Conservation (phyloP, 1,140 invertebrate species). For the Calosoma granatense region DNA sequence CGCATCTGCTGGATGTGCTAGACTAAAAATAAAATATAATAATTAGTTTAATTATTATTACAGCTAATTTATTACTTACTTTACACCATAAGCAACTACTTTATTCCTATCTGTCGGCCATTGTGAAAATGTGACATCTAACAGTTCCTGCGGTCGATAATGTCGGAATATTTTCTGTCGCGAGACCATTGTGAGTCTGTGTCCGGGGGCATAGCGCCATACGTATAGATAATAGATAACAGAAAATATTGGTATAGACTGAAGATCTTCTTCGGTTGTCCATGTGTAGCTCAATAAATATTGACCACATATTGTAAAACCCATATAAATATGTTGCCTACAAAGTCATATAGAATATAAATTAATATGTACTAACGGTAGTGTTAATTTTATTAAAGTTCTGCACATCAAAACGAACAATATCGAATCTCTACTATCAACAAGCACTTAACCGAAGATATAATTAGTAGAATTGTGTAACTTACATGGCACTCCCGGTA, state of each 20-base stretch:
- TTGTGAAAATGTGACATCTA: slow-evolving; percentile 31
- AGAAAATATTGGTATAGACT: slow-evolving; percentile 18
- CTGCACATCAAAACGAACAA: slow-evolving; percentile 10
- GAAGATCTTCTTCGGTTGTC: slow-evolving; percentile 19
- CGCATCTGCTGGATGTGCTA: slow-evolving; percentile 25
- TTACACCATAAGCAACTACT: slow-evolving; percentile 31
- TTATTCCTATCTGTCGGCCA: slow-evolving; percentile 32
- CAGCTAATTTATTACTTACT: no score
- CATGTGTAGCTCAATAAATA: slow-evolving; percentile 76
- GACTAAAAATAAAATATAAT: slow-evolving; percentile 18
- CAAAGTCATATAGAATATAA: no score
- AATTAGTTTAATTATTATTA: background rate
- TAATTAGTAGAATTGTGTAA: no score
- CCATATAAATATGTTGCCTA: slow-evolving; percentile 75
- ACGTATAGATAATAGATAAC: slow-evolving; percentile 31
- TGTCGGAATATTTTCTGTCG: slow-evolving; percentile 32
- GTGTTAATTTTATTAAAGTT: slow-evolving; percentile 11
- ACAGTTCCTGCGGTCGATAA: slow-evolving; percentile 24
- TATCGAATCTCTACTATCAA: slow-evolving; percentile 22
- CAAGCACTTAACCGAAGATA: no score
- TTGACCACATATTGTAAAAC: slow-evolving; percentile 84
- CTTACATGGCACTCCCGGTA: slow-evolving; percentile 27
- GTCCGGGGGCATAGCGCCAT: slow-evolving; percentile 30
- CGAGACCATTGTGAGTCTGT: slow-evolving; percentile 25
- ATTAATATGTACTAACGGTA: no score